Base-by-base conservation (phyloP, 2,888 invertebrate species). In the Limnephilus marmoratus region DNA sequence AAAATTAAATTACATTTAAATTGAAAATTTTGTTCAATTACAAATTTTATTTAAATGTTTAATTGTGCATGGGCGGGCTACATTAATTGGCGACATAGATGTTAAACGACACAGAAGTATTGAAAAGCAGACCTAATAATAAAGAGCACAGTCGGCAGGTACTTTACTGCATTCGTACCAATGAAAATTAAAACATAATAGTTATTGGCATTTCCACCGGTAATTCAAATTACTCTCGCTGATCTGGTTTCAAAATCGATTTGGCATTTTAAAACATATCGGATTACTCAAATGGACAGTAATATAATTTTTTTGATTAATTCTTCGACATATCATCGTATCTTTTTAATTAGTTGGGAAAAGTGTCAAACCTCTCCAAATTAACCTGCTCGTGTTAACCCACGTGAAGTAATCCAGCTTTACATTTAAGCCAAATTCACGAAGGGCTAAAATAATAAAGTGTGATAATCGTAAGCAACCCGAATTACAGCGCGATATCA, bases 331-430 rank as follows among this genome's bases (percentile, higher is more conserved):
- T 34, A 68, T 87, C 34, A 31, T 53, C 18, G 68, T 68, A 53
- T 87, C 49, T 31, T 87, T 87, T 87, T 87, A 87, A 87, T 87
- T 87, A 53, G 68, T 53, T 34, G 31, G 37, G 11, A 18, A 18
- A 53, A 24, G 85, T 45, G 85, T 85, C 85, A 85, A 85, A 85
- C 85, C 85, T n/a, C 31, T 24, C 24, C 37, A 34, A 41, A 37
- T 34, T 34, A 85, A 85, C 85, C 85, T 24, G 34, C 41, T 41
- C 12, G n/a, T 37, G 31, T n/a, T 13, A 13, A 82, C 31, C 82
- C 68, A 24, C 68, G 68, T 34, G 82, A 82, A 34, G 82, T 82
- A 82, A 82, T 31, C 82, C 82, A 82, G 82, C 82, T 82, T 82
- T 82, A 82, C 15, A 34, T 82, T 82, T 68, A 68, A 68, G 68